Percentiles rank a stretch among this genome's conserved stretches.
Evolutionary conservation across 2,888 invertebrate genomes (phyloP).

Genomic region (Iphiclides podalirius): DNA sequence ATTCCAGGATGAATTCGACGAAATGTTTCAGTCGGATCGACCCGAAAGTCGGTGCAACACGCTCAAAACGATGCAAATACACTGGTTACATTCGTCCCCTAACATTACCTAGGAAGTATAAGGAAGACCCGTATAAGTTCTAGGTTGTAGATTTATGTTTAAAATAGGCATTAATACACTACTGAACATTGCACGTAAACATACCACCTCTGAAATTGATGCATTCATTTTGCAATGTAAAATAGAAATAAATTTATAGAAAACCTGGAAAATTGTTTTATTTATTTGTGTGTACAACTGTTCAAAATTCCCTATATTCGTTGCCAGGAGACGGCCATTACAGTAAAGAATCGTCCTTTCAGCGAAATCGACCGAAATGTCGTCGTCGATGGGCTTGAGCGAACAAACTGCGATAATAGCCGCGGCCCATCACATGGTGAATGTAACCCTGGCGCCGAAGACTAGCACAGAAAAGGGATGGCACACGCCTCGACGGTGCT

Average conservation of each 20-base stretch:
- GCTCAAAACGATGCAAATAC: slow-evolving; percentile 16
- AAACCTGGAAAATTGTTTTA: background rate
- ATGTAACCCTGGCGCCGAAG: slow-evolving; percentile 29
- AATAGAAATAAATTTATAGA: slow-evolving; percentile 7
- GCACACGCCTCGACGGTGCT: slow-evolving; percentile 24
- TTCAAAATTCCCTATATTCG: background rate
- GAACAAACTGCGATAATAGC: slow-evolving; percentile 35
- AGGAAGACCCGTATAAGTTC: slow-evolving; percentile 1
- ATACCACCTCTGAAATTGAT: no score
- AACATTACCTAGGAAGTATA: slow-evolving; percentile 3
- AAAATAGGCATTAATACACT: no score
- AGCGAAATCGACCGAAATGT: slow-evolving; percentile 49
- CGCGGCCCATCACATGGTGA: slow-evolving; percentile 33
- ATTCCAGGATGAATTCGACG: background rate
- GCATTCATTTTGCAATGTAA: no score
- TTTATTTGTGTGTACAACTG: no score
- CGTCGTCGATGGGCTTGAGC: slow-evolving; percentile 32
- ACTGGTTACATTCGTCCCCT: slow-evolving; percentile 14
- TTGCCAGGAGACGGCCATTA: slow-evolving; percentile 39
- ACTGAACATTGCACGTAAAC: no score
- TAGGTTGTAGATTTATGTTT: no score
- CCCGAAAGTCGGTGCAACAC: background rate
- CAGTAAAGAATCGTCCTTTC: slow-evolving; percentile 56
- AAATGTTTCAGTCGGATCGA: background rate
- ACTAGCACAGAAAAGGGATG: slow-evolving; percentile 19